phyloP scores from a whole-genome alignment of 1,140 invertebrate genomes.

The Asbolus verrucosus region DNA sequence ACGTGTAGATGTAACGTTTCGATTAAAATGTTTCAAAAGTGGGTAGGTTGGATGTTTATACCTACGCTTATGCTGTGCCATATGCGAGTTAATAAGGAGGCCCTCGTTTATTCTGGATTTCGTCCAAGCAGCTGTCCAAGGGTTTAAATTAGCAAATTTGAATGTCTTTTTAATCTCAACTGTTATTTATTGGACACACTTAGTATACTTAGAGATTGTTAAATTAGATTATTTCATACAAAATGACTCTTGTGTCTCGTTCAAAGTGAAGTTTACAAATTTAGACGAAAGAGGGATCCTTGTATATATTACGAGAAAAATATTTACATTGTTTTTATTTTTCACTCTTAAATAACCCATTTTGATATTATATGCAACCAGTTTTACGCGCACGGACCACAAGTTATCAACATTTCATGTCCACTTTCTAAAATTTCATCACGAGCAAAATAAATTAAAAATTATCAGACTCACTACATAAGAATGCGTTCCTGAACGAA shows the following conservation, averaged over 20 bases:
- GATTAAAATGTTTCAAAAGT: conserved; percentile 41
- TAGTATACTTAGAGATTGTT: conserved; percentile 40
- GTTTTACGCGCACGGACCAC: too few species aligned
- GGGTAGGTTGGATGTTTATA: conserved; percentile 4
- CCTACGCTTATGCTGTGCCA: conserved; percentile 17
- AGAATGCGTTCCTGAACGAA: conserved; percentile 19
- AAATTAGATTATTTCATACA: conserved; percentile 25
- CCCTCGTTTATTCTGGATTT: conserved; percentile 38
- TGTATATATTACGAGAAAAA: too few species aligned
- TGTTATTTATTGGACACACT: conserved; percentile 43
- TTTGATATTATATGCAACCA: too few species aligned
- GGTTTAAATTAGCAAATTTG: conserved; percentile 49
- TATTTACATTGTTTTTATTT: too few species aligned
- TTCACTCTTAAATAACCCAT: too few species aligned
- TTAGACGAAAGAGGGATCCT: too few species aligned
- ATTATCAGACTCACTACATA: conserved; percentile 15
- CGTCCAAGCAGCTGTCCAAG: conserved; percentile 48
- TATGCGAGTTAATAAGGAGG: conserved; percentile 46
- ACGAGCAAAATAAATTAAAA: conserved; percentile 47
- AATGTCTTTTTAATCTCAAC: conserved; percentile 41
- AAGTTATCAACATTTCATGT: too few species aligned
- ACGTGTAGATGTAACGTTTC: conserved; percentile 42
- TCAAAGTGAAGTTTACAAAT: too few species aligned
- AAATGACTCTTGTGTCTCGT: conserved; percentile 2
- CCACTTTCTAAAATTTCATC: too few species aligned